These are phyloP conservation scores for Subacronicta megacephala DNA, from an alignment of 2,888 invertebrate species.

Conservation along the genomic window DNA sequence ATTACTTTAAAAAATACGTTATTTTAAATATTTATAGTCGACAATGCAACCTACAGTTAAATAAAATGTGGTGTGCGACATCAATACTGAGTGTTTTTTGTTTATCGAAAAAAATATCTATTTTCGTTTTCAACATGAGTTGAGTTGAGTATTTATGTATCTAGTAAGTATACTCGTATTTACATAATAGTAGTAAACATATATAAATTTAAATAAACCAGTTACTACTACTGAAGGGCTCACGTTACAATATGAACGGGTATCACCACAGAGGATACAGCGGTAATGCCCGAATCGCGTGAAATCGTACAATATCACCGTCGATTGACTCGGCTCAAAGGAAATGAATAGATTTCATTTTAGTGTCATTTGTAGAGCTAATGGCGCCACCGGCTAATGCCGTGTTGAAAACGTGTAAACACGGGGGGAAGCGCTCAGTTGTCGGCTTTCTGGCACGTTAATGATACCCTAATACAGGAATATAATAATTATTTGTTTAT, in stretches of 20 bases:
- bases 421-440: constrained; percentile 61
- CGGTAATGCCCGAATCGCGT: constrained; percentile 87
- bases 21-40: no score
- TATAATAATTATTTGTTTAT: constrained; percentile 47
- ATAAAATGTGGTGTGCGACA: no score
- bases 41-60: no score
- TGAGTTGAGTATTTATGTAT: no score
- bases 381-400: constrained; percentile 83
- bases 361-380: constrained; percentile 89
- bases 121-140: no score
- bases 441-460: constrained; percentile 69
- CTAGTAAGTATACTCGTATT: no score
- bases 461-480: constrained; percentile 62
- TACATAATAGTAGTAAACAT: constrained; percentile 21
- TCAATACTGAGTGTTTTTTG: no score
- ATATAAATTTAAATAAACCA: constrained; percentile 45
- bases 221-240: constrained; percentile 52
- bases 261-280: constrained; percentile 63
- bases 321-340: constrained; percentile 86
- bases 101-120: no score
- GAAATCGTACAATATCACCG: constrained; percentile 85
- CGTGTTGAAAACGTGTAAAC: constrained; percentile 74
- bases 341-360: constrained; percentile 90
- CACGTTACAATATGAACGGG: constrained; percentile 58
- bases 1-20: no score